Evolutionary conservation across 2,797 vertebrate species (phyloP).

Genomic region (Eurystomus glaucurus): DNA sequence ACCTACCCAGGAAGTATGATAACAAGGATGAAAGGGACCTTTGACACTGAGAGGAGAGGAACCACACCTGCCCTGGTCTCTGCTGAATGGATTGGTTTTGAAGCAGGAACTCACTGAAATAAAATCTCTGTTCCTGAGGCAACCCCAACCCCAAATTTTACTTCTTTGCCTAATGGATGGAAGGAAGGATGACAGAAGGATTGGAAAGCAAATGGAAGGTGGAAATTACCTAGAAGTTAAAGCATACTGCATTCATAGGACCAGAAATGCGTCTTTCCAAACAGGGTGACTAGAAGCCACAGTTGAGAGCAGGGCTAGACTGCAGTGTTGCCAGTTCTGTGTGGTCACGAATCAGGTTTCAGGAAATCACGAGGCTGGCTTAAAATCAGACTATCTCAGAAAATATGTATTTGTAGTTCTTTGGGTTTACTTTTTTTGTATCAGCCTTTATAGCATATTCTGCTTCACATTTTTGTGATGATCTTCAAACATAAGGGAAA

Average conservation of each 20-base stretch:
- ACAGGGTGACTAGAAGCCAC: neutral
- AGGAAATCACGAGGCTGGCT: neutral
- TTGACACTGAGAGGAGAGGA: neutral
- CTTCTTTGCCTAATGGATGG: neutral
- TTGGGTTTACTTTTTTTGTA: neutral
- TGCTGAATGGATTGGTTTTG: neutral
- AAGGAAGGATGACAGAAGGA: neutral
- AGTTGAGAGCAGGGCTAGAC: neutral
- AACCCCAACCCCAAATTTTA: neutral
- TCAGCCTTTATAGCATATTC: neutral
- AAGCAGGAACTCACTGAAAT: neutral
- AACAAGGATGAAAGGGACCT: neutral
- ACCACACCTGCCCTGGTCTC: neutral
- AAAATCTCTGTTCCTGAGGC: neutral
- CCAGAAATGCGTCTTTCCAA: neutral
- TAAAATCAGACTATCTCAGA: neutral
- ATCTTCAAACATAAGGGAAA: neutral
- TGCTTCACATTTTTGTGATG: conserved; percentile 9
- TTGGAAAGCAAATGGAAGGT: neutral
- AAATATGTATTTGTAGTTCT: neutral
- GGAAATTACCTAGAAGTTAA: neutral
- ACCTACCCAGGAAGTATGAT: neutral
- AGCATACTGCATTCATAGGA: neutral
- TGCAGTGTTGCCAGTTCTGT: neutral
- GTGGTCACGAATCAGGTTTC: neutral